A percentile compares a stretch with the other conserved stretches of the same genome.
These are phyloP conservation scores for Zeuzera pyrina DNA, from an alignment of 2,888 invertebrate genomes.

Conservation along the genomic window DNA sequence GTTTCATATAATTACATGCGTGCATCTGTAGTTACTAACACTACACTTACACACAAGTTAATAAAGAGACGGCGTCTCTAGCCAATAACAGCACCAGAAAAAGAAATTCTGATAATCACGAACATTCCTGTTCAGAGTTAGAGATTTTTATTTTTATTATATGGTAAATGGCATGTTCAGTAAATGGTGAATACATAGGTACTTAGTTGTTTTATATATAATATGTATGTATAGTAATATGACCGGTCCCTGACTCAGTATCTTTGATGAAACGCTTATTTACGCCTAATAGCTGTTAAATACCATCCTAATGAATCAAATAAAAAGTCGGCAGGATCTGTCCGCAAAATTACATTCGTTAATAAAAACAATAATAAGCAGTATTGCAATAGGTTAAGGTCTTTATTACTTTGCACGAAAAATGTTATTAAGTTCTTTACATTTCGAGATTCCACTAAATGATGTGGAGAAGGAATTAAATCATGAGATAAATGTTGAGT, in stretches of 20 bases:
- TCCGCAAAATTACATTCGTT: not conserved
- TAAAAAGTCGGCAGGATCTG: conserved; percentile 27
- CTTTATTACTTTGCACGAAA: conserved; percentile 12
- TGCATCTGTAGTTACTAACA: too few relatives aligned
- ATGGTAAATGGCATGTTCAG: not conserved
- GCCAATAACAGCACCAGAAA: too few relatives aligned
- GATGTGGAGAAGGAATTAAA: conserved; percentile 52
- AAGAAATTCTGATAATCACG: too few relatives aligned
- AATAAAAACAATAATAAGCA: conserved; percentile 12
- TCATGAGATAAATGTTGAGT: conserved; percentile 37
- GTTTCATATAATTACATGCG: too few relatives aligned
- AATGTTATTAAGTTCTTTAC: conserved; percentile 24
- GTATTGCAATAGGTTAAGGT: conserved; percentile 16
- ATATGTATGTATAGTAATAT: too few relatives aligned
- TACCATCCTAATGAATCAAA: conserved; percentile 42
- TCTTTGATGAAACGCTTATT: conserved; percentile 29
- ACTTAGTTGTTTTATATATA: not conserved
- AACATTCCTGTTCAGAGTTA: too few relatives aligned
- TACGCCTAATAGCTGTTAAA: conserved; percentile 42
- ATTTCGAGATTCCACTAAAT: conserved; percentile 27
- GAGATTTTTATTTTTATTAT: not conserved
- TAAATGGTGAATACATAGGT: not conserved
- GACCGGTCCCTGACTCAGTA: too few relatives aligned
- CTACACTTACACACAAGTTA: too few relatives aligned
- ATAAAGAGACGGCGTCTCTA: too few relatives aligned